A percentile compares a stretch with the other conserved stretches of the same genome.
Conservation (phyloP, 1,140 invertebrate species). For the Leptopilina boulardi region DNA sequence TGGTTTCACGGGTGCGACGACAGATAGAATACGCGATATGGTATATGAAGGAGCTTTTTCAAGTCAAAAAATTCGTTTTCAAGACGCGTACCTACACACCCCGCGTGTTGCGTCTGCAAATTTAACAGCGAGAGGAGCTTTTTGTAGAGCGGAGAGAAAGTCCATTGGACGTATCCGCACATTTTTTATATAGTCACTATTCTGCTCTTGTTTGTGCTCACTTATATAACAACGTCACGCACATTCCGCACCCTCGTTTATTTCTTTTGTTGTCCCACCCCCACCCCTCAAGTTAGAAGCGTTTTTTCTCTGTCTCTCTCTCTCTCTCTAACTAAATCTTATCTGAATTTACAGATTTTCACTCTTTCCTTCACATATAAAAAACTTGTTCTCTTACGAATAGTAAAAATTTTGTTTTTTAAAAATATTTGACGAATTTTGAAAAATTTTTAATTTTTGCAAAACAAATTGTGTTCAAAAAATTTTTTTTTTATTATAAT, state of each 20-base stretch:
- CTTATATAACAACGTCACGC: slow-evolving; percentile 73
- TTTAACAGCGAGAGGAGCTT: background rate
- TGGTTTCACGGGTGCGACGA: slow-evolving; percentile 57
- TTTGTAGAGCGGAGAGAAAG: too few species aligned
- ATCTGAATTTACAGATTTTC: background rate
- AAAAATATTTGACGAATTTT: too few species aligned
- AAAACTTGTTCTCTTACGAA: background rate
- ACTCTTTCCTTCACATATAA: background rate
- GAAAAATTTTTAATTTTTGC: too few species aligned
- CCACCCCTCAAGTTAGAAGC: slow-evolving; percentile 64
- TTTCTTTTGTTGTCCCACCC: slow-evolving; percentile 75
- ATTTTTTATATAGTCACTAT: slow-evolving; percentile 43
- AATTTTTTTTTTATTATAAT: too few species aligned
- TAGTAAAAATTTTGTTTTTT: too few species aligned
- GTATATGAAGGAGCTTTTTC: slow-evolving; percentile 37
- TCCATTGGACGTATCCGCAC: slow-evolving; percentile 36
- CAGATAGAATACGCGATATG: slow-evolving; percentile 44
- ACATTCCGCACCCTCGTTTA: slow-evolving; percentile 72
- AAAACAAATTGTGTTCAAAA: too few species aligned
- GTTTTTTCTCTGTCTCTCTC: too few species aligned
- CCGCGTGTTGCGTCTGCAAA: too few species aligned
- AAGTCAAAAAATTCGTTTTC: slow-evolving; percentile 59
- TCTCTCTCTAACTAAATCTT: slow-evolving; percentile 10
- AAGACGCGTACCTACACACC: slow-evolving; percentile 55
- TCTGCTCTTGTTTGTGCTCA: slow-evolving; percentile 62